Evolutionary conservation across 1,140 invertebrate genomes (phyloP).

Genomic region (Tetragnatha versicolor): DNA sequence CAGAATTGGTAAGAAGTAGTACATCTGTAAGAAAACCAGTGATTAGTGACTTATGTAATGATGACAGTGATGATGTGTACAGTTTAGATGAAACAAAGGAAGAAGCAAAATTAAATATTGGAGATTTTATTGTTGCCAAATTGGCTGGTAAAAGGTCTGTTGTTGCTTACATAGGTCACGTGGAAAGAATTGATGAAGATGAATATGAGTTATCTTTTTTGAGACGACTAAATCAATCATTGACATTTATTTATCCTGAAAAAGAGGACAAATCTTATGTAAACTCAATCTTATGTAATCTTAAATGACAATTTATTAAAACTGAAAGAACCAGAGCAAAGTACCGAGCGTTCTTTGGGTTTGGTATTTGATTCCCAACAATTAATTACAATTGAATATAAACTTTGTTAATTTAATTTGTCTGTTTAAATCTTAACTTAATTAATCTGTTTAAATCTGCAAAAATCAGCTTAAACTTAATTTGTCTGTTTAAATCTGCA

Average conservation of each 20-base stretch:
- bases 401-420: not conserved
- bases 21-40: not conserved
- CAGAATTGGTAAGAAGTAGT: not conserved
- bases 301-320: not conserved
- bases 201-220: slow-evolving; percentile 12
- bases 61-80: too few relatives aligned
- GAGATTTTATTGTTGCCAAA: slow-evolving; percentile 14
- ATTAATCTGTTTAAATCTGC: too few relatives aligned
- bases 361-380: slow-evolving; percentile 16
- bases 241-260: too few relatives aligned
- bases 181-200: slow-evolving; percentile 16
- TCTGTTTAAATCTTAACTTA: too few relatives aligned
- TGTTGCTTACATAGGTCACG: not conserved
- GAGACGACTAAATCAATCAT: not conserved
- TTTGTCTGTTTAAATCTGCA: too few relatives aligned
- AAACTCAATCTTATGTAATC: too few relatives aligned
- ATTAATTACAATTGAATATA: slow-evolving; percentile 7
- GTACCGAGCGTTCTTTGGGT: slow-evolving; percentile 1
- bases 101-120: not conserved
- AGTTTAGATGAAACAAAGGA: slow-evolving; percentile 6
- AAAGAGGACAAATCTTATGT: too few relatives aligned
- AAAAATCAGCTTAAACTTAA: too few relatives aligned
- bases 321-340: too few relatives aligned
- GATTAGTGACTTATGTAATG: too few relatives aligned
- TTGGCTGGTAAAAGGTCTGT: not conserved